Conservation (phyloP, 2,113 vertebrate genomes). For the Physeter macrocephalus region DNA sequence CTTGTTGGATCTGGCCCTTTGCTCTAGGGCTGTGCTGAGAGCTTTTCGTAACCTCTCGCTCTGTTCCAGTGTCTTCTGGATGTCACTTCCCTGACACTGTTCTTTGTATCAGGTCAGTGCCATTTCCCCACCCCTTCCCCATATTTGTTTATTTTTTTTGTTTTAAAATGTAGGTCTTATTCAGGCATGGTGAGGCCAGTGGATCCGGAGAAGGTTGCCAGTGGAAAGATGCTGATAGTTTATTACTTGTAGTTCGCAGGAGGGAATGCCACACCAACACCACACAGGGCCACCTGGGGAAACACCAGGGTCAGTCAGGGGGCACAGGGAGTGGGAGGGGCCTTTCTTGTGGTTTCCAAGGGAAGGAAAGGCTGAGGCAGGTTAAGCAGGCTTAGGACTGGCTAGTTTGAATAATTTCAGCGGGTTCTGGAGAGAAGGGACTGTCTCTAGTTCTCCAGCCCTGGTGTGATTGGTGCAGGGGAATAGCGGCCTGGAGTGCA, state of each 20-base stretch:
- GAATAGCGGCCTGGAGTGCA: background rate
- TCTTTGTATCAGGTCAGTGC: background rate
- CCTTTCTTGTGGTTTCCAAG: background rate
- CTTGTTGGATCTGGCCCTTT: background rate
- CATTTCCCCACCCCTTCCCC: background rate
- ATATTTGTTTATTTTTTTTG: background rate
- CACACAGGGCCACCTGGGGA: accelerated
- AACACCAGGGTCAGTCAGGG: no score
- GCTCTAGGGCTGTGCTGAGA: background rate
- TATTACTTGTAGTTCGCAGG: background rate
- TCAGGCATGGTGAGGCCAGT: background rate
- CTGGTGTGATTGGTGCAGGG: no score
- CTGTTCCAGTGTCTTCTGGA: background rate
- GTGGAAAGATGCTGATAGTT: background rate
- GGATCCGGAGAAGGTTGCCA: background rate
- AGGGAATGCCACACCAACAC: background rate
- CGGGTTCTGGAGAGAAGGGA: background rate
- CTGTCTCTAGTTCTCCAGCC: background rate
- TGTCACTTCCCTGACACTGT: background rate
- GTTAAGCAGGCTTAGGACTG: background rate
- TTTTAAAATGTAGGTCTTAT: background rate
- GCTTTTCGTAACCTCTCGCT: background rate
- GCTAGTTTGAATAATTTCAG: background rate
- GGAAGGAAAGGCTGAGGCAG: background rate
- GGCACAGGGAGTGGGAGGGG: accelerated